Base-by-base conservation (phyloP, 2,797 vertebrate genomes). In the Salarias fasciatus region DNA sequence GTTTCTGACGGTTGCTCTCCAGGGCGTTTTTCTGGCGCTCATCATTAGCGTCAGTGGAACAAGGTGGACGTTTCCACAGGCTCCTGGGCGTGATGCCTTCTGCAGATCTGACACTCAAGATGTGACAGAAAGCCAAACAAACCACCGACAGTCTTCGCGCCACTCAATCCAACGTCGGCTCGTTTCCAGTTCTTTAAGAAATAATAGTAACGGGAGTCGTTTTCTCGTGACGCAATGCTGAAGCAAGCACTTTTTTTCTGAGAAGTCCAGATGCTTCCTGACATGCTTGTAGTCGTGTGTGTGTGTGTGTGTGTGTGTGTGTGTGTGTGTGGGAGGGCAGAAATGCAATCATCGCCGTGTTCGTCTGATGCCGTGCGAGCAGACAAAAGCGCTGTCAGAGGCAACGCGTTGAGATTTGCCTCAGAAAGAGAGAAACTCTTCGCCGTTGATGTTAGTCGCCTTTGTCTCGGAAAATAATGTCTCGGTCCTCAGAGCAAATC, bases 301-400 rank as follows among this genome's bases (percentile, higher is more conserved):
- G 77, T 57, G 66, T 56, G 82, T 6, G 53, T 60, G 33, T 30
- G 53, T 37, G 69, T 44, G 77, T 57, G 80, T 60, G 33, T 30
- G 53, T 37, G 69, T 44, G 77, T 57, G 66, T 56, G 82, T 6
- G 53, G 60, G 77, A 53, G 66, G 56, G 57, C 37, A 47, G 69
- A 75, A 67, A 77, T 14, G 51, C 73, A 69, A 67, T 77, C 71
- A 79, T 69, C 0, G 31, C 53, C 4, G 59, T 60, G 69, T 69
- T 75, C 11, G 68, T 66, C 61, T 68, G 71, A 75, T 47, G 70
- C 53, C 0, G 44, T 13, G 47, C 63, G 55, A 50, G 65, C 45
- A 50, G 65, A 73, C 59, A 58, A 63, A 77, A 67, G 71, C 42
- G 72, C 64, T 60, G 73, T 81, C 67, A 59, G 57, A 68, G 55